These are phyloP conservation scores for Dipodomys spectabilis DNA, from an alignment of 2,113 vertebrate genomes.

Conservation along the genomic window DNA sequence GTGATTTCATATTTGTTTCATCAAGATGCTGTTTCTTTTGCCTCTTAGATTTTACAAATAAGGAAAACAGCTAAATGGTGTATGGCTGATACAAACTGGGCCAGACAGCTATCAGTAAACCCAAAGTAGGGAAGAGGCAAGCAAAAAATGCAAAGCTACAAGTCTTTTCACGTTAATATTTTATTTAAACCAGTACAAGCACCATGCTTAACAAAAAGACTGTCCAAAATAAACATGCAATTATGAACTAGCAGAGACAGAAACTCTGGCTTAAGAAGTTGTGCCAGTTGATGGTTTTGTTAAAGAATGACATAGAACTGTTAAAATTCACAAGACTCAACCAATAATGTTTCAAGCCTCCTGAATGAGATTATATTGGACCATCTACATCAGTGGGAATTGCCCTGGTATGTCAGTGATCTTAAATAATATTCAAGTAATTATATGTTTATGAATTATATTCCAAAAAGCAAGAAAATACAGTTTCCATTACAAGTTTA, in stretches of 20 bases:
- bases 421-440: conserved; percentile 69
- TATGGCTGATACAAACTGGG: not conserved
- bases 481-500: conserved; percentile 45
- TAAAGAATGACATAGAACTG: conserved; percentile 72
- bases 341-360: conserved; percentile 73
- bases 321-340: conserved; percentile 77
- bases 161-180: conserved; percentile 83
- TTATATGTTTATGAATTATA: conserved; percentile 34
- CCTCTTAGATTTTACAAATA: conserved; percentile 21
- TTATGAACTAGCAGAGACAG: conserved; percentile 84
- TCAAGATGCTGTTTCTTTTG: not conserved
- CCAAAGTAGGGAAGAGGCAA: not conserved
- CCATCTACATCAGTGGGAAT: conserved; percentile 49
- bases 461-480: conserved; percentile 62
- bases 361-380: conserved; percentile 66
- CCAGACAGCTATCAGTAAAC: not conserved
- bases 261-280: conserved; percentile 77
- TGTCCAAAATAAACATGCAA: conserved; percentile 88
- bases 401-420: conserved; percentile 48
- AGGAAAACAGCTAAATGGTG: not conserved
- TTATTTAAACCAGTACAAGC: conserved; percentile 89
- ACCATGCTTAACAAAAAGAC: conserved; percentile 88
- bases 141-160: conserved; percentile 36
- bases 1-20: not conserved
- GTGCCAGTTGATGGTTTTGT: conserved; percentile 75